phyloP scores from a whole-genome alignment of 2,797 vertebrate species.

The Varecia variegata region DNA sequence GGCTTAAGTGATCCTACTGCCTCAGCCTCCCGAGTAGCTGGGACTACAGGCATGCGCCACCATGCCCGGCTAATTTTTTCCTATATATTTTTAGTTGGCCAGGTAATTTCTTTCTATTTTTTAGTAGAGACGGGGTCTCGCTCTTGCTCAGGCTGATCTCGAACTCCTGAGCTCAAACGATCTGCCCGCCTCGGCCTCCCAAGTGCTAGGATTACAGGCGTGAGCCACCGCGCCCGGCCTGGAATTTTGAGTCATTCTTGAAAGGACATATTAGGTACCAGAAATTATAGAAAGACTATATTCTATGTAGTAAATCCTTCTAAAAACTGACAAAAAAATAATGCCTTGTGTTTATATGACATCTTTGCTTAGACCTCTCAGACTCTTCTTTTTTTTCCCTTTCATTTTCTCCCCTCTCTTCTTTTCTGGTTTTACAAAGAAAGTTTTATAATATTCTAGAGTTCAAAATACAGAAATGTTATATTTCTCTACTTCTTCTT shows the following conservation, averaged over 20 bases:
- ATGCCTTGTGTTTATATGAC: not conserved
- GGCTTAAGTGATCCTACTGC: too few species aligned
- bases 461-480: constrained; percentile 21
- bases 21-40: too few species aligned
- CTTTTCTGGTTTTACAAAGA: constrained; percentile 27
- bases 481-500: not conserved
- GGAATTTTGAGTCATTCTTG: not conserved
- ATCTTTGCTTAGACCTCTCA: not conserved
- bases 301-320: not conserved
- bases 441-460: not conserved
- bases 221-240: too few species aligned
- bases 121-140: too few species aligned
- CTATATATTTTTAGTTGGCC: too few species aligned
- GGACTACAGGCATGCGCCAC: too few species aligned
- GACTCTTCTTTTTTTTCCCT: not conserved
- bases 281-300: not conserved
- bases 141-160: too few species aligned
- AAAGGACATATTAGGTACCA: constrained; percentile 7
- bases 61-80: too few species aligned
- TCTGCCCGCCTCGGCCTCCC: too few species aligned
- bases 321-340: not conserved
- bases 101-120: too few species aligned
- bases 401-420: not conserved
- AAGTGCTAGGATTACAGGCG: too few species aligned
- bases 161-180: too few species aligned